phyloP scores from a whole-genome alignment of 2,113 vertebrate genomes.

The Corapipo altera region DNA sequence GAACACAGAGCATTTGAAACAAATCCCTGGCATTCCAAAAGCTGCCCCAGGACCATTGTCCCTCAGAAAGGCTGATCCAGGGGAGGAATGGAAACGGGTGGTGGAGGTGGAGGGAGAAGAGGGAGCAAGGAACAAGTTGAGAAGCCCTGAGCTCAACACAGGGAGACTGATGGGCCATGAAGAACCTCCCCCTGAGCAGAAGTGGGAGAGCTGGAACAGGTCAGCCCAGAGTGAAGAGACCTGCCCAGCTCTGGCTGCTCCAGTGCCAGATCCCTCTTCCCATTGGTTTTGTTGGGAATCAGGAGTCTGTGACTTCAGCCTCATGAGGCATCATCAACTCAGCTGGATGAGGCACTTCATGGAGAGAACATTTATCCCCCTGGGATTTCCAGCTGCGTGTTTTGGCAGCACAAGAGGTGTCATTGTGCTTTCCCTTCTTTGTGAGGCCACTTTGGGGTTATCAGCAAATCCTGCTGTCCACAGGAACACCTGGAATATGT shows the following conservation, averaged over 20 bases:
- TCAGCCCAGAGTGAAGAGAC: background rate
- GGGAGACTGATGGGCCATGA: background rate
- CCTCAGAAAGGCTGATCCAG: background rate
- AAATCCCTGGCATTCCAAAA: background rate
- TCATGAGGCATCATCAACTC: conserved; percentile 37
- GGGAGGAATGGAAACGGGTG: background rate
- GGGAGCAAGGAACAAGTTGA: background rate
- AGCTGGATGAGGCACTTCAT: conserved; percentile 12
- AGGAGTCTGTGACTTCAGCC: conserved; percentile 31
- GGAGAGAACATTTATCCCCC: background rate
- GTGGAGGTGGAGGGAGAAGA: background rate
- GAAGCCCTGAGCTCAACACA: background rate
- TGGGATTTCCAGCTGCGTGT: background rate
- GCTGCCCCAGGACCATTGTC: background rate
- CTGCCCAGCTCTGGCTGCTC: background rate
- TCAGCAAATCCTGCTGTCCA: background rate
- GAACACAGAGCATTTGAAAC: background rate
- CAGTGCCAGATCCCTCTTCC: background rate
- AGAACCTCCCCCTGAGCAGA: background rate
- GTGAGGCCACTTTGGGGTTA: background rate
- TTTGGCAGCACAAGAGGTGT: background rate
- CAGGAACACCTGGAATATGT: background rate
- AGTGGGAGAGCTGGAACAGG: background rate
- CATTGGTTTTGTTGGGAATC: background rate
- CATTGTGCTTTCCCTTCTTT: background rate